Conservation (phyloP, 2,797 vertebrate genomes). For the Sebastes jordani region DNA sequence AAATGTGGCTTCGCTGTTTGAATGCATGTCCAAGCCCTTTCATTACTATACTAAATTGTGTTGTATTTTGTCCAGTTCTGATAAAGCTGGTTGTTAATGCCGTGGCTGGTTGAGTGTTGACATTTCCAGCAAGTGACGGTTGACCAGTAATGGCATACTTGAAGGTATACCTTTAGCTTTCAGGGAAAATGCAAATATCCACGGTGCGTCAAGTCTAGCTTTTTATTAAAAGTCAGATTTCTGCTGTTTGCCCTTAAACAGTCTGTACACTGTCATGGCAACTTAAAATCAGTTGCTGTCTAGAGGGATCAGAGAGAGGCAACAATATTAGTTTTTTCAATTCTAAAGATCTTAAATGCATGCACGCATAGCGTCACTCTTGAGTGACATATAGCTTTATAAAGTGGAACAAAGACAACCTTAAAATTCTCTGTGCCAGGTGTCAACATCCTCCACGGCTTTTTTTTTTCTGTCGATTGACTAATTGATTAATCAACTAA, state of each 20-base stretch:
- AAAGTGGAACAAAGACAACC: too few species aligned
- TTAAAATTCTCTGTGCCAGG: too few species aligned
- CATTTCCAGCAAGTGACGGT: background rate
- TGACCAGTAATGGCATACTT: background rate
- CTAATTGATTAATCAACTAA: background rate
- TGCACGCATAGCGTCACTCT: too few species aligned
- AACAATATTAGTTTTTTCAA: too few species aligned
- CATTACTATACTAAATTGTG: background rate
- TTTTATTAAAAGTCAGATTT: too few species aligned
- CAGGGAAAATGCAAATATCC: slow-evolving; percentile 5
- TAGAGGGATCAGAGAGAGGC: too few species aligned
- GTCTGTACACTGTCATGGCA: too few species aligned
- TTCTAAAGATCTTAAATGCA: too few species aligned
- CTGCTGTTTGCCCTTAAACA: too few species aligned
- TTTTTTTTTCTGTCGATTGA: background rate
- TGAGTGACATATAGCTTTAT: too few species aligned
- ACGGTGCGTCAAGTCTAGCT: background rate
- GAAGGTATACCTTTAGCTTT: background rate
- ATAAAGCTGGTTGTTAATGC: background rate
- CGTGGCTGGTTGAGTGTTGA: background rate
- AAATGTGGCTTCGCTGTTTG: background rate
- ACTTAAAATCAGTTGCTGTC: too few species aligned
- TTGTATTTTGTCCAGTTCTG: background rate
- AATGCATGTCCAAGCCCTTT: background rate
- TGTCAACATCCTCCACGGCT: too few species aligned